Base-by-base conservation (phyloP, 2,113 vertebrate genomes). In the Chlorodrepanis virens region DNA sequence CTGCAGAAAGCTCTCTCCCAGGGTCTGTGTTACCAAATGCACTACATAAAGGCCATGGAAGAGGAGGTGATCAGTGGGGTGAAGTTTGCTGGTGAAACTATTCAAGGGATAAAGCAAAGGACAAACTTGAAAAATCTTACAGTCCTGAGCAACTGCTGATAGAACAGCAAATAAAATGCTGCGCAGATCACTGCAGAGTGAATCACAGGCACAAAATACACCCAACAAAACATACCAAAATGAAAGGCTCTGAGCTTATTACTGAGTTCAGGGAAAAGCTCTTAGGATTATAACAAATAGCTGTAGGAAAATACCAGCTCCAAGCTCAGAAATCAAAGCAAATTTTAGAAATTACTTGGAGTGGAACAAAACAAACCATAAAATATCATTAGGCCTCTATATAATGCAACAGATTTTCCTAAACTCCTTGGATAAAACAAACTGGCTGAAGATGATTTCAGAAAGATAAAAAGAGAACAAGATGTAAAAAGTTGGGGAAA, bases 161-260 rank as follows among this genome's bases (percentile, higher is more conserved):
- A 80, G 87, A 65, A 57, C 0, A 10, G 59, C 52, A 83, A 64
- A 37, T 74, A 77, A 95, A 94, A 78, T 39, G n/a, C 64, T 77
- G 57, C 16, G 31, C 67, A 87, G 77, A 82, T 82, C 87, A 87
- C 77, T 84, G 52, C 3, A 31, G 74, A 79, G 78, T 93, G 92
- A 97, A 87, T 94, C 92, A 96, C 44, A 84, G 77, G 78, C 93
- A 94, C 47, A 93, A 96, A 93, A 93, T 75, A 89, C 77, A 82
- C 74, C 74, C 37, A 42, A 54, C 0, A 1, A 63, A 74, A 74
- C 1, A 0, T 2, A 89, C 39, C 47, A 59, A 70, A 91, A 86
- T 70, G 47, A 91, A 96, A 91, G 61, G 60, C 81, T 93, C 39
- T 20, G 52, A 89, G 90, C 65, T 82, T 87, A 91, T 87, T 87